Evolutionary conservation across 2,797 vertebrate genomes (phyloP).

Genomic region (Cynodonichthys magdalenae): DNA sequence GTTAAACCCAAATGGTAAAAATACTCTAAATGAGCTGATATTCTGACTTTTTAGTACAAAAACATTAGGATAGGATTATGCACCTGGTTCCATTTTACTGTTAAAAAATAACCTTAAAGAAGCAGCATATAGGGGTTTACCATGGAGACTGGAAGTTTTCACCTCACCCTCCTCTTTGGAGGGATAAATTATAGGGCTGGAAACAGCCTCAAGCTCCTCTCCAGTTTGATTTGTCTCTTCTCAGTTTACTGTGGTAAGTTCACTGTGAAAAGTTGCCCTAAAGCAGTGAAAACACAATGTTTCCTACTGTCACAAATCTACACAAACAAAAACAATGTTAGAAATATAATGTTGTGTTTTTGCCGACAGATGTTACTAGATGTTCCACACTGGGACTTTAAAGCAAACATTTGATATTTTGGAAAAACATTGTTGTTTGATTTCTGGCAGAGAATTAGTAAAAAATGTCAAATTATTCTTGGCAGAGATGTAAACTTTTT

Average conservation of each 20-base stretch:
- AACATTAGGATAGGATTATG: background rate
- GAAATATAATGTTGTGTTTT: background rate
- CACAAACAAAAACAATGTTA: background rate
- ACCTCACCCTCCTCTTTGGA: background rate
- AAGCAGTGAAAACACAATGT: slow-evolving; percentile 1
- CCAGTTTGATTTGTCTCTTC: background rate
- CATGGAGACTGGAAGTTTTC: background rate
- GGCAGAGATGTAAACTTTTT: background rate
- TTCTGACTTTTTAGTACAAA: too few relatives aligned
- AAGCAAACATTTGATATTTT: background rate
- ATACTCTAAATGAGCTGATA: too few relatives aligned
- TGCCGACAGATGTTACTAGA: background rate
- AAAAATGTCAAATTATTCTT: background rate
- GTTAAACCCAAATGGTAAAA: too few relatives aligned
- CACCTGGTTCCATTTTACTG: background rate
- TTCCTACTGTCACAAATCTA: too few relatives aligned
- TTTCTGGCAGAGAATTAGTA: background rate
- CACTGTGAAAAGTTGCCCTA: background rate
- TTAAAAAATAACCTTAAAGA: background rate
- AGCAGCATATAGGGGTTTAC: background rate
- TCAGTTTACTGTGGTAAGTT: background rate
- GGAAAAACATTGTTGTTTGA: background rate
- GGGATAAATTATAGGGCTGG: background rate
- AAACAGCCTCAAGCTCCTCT: slow-evolving; percentile 8
- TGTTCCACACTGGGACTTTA: background rate